phyloP scores from a whole-genome alignment of 2,113 vertebrate species.

The Mesocricetus auratus region DNA sequence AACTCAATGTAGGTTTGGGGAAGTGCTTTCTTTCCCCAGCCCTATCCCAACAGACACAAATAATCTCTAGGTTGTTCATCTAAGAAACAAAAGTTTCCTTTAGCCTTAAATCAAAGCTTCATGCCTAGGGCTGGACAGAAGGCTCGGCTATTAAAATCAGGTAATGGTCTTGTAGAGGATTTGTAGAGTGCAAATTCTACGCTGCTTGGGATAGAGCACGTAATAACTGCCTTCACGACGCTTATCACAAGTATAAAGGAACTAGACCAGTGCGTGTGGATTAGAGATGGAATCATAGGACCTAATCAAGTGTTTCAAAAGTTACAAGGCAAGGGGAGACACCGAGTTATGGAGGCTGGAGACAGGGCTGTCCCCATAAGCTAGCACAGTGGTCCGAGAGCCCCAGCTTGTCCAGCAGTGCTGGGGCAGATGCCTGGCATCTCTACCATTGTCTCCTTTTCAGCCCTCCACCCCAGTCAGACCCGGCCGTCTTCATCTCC shows the following conservation, averaged over 20 bases:
- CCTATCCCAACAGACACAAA: not conserved
- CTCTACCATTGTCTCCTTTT: not conserved
- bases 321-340: not conserved
- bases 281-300: not conserved
- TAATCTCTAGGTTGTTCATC: not conserved
- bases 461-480: slow-evolving; percentile 19
- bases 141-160: not conserved
- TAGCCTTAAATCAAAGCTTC: not conserved
- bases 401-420: not conserved
- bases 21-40: not conserved
- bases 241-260: not conserved
- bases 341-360: too few species aligned
- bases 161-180: not conserved
- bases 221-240: not conserved
- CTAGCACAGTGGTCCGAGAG: rapidly evolving
- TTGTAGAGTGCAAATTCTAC: not conserved
- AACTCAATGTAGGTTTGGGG: not conserved
- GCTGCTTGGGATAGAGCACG: not conserved
- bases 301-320: not conserved
- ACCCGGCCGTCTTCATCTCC: not conserved
- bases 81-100: not conserved
- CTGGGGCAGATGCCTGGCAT: not conserved
- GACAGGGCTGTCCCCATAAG: not conserved
- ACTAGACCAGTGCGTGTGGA: not conserved
- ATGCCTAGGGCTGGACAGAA: not conserved